Conservation (phyloP, 2,113 vertebrate genomes). For the Neogobius melanostomus region DNA sequence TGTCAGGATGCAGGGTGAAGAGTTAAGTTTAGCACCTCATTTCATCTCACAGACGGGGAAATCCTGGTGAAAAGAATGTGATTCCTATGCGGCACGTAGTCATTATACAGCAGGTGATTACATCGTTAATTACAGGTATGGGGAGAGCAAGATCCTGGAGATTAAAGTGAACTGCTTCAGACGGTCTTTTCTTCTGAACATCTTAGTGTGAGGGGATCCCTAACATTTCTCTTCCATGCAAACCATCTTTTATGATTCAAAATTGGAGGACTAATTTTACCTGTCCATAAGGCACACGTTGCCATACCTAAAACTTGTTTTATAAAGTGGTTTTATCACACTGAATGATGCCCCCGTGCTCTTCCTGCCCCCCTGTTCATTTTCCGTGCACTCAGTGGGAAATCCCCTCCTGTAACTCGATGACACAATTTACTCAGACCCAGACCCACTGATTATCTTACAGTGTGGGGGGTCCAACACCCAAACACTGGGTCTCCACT, state of each 20-base stretch:
- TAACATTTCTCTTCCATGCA: no score
- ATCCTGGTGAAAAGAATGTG: neutral
- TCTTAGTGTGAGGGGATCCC: neutral
- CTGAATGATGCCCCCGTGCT: neutral
- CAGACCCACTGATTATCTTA: constrained; percentile 1
- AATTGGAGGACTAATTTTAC: neutral
- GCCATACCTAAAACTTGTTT: no score
- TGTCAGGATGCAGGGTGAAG: neutral
- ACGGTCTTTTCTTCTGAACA: neutral
- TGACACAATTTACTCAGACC: neutral
- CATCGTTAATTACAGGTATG: neutral
- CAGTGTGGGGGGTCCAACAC: neutral
- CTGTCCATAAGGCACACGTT: no score
- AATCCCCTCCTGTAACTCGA: neutral
- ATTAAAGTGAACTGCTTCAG: neutral
- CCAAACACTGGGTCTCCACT: neutral
- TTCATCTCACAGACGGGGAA: neutral
- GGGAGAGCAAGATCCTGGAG: neutral
- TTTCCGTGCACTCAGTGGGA: neutral
- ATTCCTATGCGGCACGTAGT: neutral
- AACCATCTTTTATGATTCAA: no score
- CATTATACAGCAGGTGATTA: neutral
- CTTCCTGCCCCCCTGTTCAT: neutral
- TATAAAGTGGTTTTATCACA: neutral
- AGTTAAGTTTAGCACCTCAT: neutral